A percentile compares a stretch with the other conserved stretches of the same genome.
Conservation (phyloP, 2,113 vertebrate species). For the Oenanthe oenanthe region DNA sequence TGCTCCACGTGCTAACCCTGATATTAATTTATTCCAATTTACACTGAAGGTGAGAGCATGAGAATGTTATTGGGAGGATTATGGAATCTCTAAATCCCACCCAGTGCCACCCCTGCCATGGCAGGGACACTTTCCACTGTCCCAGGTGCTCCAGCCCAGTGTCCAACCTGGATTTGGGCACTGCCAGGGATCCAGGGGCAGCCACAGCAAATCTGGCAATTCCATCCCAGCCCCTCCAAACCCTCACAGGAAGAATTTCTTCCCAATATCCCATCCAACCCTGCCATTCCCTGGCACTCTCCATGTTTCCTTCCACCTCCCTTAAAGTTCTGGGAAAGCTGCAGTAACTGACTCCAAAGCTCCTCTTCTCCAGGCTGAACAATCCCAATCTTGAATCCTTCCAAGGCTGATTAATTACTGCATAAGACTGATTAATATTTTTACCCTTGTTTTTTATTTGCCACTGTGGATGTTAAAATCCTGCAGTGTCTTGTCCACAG, state of each 20-base stretch:
- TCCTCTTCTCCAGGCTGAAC: background rate
- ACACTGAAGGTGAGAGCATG: background rate
- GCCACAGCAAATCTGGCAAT: background rate
- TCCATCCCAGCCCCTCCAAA: rapidly evolving
- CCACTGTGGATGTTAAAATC: background rate
- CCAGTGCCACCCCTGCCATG: background rate
- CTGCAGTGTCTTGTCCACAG: rapidly evolving
- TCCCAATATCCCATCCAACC: background rate
- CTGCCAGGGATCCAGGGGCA: background rate
- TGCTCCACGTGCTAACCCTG: background rate
- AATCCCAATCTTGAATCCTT: background rate
- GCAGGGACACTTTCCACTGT: background rate
- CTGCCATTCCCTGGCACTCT: background rate
- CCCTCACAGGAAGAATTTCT: background rate
- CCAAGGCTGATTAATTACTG: background rate
- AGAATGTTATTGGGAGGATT: rapidly evolving
- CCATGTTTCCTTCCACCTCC: background rate
- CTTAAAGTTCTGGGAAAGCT: background rate
- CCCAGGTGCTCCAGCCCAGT: background rate
- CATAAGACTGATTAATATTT: background rate
- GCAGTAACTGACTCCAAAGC: background rate
- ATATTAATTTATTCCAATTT: background rate
- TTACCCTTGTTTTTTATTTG: background rate
- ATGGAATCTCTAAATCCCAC: background rate
- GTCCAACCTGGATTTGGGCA: background rate